Conservation (phyloP, 2,888 invertebrate species). For the Clunio marinus region DNA sequence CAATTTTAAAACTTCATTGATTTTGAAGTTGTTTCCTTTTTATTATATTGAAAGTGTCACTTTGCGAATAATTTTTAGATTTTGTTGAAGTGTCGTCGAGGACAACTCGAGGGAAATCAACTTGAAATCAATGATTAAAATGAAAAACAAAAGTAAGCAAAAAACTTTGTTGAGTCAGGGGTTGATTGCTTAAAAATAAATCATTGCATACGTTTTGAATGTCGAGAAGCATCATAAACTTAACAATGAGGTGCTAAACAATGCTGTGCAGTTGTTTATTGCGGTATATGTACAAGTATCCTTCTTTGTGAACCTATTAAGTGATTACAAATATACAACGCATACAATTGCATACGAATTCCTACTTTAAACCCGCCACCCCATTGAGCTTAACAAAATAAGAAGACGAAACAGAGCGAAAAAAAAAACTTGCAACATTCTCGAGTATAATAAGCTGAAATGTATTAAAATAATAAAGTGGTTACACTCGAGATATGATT, state of each 20-base stretch:
- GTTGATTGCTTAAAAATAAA: background rate
- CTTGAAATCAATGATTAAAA: too few relatives aligned
- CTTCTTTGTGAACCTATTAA: background rate
- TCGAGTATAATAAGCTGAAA: background rate
- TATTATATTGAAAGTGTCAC: too few relatives aligned
- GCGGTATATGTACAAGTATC: too few relatives aligned
- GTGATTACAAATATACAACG: constrained; percentile 21
- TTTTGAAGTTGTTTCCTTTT: too few relatives aligned
- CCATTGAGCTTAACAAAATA: background rate
- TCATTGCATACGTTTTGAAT: background rate
- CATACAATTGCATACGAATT: background rate
- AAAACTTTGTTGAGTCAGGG: background rate
- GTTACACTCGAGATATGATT: background rate
- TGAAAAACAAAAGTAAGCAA: background rate
- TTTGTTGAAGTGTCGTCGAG: too few relatives aligned
- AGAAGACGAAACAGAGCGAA: too few relatives aligned
- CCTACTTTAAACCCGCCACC: background rate
- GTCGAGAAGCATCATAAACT: too few relatives aligned
- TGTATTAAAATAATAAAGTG: constrained; percentile 23
- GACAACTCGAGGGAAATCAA: too few relatives aligned
- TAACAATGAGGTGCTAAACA: background rate
- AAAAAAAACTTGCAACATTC: background rate
- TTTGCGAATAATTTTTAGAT: too few relatives aligned
- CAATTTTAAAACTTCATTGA: too few relatives aligned
- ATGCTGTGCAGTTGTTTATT: constrained; percentile 20